A percentile compares a stretch with the other conserved stretches of the same genome.
Conservation (phyloP, 2,888 invertebrate species). For the Phyllotreta cruciferae region DNA sequence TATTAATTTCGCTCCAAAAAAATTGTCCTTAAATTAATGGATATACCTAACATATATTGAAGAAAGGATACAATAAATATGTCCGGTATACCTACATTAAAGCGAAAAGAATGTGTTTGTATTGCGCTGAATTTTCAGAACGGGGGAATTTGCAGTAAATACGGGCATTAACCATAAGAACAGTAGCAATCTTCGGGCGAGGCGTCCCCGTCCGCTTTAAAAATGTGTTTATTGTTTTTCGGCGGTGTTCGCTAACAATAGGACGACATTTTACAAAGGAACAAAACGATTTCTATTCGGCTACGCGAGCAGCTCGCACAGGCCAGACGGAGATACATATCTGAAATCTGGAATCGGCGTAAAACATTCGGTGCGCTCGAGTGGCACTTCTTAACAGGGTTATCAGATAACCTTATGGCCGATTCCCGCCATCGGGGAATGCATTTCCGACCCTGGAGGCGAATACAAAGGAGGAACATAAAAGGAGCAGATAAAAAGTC, state of each 20-base stretch:
- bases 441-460: slow-evolving; percentile 42
- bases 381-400: slow-evolving; percentile 45
- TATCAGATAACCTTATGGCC: slow-evolving; percentile 42
- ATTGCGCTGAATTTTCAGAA: too few relatives aligned
- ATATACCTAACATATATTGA: too few relatives aligned
- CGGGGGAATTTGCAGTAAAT: too few relatives aligned
- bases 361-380: slow-evolving; percentile 44
- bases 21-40: too few relatives aligned
- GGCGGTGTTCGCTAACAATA: slow-evolving; percentile 32
- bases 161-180: too few relatives aligned
- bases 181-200: too few relatives aligned
- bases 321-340: slow-evolving; percentile 45
- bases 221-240: slow-evolving; percentile 29
- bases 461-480: slow-evolving; percentile 42
- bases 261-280: slow-evolving; percentile 34
- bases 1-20: too few relatives aligned
- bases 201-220: slow-evolving; percentile 12
- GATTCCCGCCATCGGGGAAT: slow-evolving; percentile 42
- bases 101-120: too few relatives aligned
- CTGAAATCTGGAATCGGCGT: slow-evolving; percentile 47
- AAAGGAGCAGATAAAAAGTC: slow-evolving; percentile 47
- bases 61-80: too few relatives aligned
- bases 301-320: slow-evolving; percentile 12
- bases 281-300: slow-evolving; percentile 23
- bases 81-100: too few relatives aligned